Evolutionary conservation across 2,888 invertebrate species (phyloP).

Genomic region (Aleiodes leptofemur): DNA sequence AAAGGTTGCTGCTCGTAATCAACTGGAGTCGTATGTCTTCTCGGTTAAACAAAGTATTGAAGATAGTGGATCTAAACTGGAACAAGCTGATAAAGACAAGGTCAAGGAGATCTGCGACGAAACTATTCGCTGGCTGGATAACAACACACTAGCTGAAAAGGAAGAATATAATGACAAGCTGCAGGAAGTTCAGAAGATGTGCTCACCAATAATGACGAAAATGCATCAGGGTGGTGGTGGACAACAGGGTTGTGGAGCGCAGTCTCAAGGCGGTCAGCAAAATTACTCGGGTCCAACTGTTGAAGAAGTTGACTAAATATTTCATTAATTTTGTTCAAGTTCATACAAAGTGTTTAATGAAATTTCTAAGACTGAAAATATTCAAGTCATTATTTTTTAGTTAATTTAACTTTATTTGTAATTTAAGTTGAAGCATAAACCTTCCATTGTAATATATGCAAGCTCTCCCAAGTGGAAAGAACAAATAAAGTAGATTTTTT

Average conservation of each 20-base stretch:
- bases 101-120: constrained; percentile 78
- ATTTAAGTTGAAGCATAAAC: no score
- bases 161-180: constrained; percentile 81
- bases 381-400: no score
- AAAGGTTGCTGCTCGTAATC: constrained; percentile 82
- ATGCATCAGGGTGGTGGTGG: constrained; percentile 59
- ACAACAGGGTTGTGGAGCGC: constrained; percentile 40
- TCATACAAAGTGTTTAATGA: not conserved
- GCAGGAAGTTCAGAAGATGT: constrained; percentile 79
- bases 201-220: constrained; percentile 75
- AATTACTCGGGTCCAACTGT: constrained; percentile 73
- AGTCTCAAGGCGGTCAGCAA: constrained; percentile 6
- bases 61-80: constrained; percentile 81
- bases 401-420: no score
- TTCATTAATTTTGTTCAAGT: not conserved
- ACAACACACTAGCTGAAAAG: constrained; percentile 80
- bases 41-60: constrained; percentile 82
- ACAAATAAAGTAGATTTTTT: no score
- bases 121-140: constrained; percentile 84
- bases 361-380: constrained; percentile 4
- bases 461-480: no score
- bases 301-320: constrained; percentile 76
- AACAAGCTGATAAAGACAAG: constrained; percentile 71
- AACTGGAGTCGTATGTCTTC: constrained; percentile 84
- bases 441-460: no score